Evolutionary conservation across 1,140 invertebrate genomes (phyloP).

Genomic region (Trichonephila inaurata): DNA sequence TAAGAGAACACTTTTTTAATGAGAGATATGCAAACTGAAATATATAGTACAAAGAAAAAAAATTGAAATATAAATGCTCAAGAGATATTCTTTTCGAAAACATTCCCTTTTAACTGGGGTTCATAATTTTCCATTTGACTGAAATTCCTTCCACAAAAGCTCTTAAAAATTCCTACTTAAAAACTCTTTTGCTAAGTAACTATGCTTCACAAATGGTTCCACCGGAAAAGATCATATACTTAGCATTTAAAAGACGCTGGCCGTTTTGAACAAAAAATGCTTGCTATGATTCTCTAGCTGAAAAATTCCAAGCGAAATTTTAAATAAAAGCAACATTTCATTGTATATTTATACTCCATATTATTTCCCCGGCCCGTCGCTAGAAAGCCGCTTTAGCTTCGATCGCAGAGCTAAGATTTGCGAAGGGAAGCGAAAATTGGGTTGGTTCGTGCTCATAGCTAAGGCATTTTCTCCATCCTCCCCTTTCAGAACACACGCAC

Average conservation of each 20-base stretch:
- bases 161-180: neutral
- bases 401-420: conserved; percentile 37
- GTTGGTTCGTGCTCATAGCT: conserved; percentile 51
- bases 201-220: neutral
- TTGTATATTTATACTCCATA: conserved; percentile 63
- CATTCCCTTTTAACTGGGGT: neutral
- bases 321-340: conserved; percentile 51
- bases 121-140: neutral
- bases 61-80: neutral
- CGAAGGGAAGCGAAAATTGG: conserved; percentile 58
- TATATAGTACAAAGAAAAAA: too few relatives aligned
- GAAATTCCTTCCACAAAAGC: neutral
- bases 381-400: conserved; percentile 23
- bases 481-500: neutral
- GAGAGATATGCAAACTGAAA: too few relatives aligned
- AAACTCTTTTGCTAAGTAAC: neutral
- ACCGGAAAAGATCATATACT: conserved; percentile 13
- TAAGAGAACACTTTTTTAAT: too few relatives aligned
- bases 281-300: neutral
- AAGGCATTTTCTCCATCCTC: neutral
- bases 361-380: conserved; percentile 28
- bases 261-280: neutral
- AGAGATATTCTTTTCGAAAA: neutral
- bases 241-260: conserved; percentile 38
- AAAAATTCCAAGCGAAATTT: conserved; percentile 3